These are phyloP conservation scores for Pilophorus perplexus DNA, from an alignment of 2,888 invertebrate species.

Conservation along the genomic window DNA sequence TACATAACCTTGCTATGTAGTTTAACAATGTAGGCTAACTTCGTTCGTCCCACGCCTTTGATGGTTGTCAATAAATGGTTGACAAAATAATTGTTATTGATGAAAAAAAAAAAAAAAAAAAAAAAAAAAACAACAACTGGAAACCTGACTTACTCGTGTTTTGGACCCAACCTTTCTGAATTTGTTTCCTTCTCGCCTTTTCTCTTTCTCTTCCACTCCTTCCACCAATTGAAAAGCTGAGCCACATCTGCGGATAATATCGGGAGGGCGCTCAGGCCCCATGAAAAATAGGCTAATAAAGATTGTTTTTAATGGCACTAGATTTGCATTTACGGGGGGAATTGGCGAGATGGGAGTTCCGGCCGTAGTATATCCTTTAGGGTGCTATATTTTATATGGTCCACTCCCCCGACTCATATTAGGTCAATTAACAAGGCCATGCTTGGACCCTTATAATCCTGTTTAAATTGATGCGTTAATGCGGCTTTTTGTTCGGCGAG, in stretches of 20 bases:
- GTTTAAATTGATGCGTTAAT: constrained; percentile 40
- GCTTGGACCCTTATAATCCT: constrained; percentile 38
- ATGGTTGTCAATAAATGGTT: no score
- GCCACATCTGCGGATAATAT: constrained; percentile 33
- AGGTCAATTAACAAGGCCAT: constrained; percentile 40
- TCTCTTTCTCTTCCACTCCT: no score
- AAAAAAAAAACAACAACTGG: no score
- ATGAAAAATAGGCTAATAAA: constrained; percentile 38
- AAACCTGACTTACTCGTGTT: no score
- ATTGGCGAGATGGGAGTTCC: background rate
- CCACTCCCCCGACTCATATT: constrained; percentile 40
- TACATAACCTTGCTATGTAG: no score
- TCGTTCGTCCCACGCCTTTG: no score
- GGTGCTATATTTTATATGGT: constrained; percentile 37
- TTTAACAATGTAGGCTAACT: no score
- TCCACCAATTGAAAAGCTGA: constrained; percentile 17
- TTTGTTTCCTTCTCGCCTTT: no score
- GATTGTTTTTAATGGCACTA: constrained; percentile 36
- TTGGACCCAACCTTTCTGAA: no score
- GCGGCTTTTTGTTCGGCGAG: constrained; percentile 33
- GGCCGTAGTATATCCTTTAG: constrained; percentile 33
- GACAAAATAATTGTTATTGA: no score
- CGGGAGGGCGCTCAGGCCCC: background rate
- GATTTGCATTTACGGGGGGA: constrained; percentile 33
- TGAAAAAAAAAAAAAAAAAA: no score